Percentiles rank a stretch among this genome's conserved stretches.
phyloP scores from a whole-genome alignment of 2,888 invertebrate genomes.

The Chelonus formosanus region DNA sequence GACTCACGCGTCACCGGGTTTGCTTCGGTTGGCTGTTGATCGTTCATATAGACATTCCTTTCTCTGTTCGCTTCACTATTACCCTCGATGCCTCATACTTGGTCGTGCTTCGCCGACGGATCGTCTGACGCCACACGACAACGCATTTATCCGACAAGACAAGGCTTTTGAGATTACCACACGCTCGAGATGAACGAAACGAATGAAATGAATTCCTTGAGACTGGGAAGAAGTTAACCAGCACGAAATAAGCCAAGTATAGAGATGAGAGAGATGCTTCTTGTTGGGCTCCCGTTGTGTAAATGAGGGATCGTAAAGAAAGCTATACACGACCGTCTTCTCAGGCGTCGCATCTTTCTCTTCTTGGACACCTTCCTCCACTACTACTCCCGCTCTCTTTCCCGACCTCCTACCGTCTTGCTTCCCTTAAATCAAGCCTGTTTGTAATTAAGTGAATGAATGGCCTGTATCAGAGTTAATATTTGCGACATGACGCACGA shows the following conservation, averaged over 20 bases:
- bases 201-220: conserved; percentile 3
- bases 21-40: conserved; percentile 39
- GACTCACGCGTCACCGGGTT: conserved; percentile 47
- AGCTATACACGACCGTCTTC: conserved; percentile 40
- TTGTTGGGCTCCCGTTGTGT: conserved; percentile 52
- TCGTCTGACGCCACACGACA: conserved; percentile 17
- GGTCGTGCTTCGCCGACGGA: background rate
- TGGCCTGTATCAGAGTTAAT: conserved; percentile 66
- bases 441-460: conserved; percentile 66
- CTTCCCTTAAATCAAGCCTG: conserved; percentile 64
- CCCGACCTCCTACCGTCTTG: conserved; percentile 58
- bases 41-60: conserved; percentile 56
- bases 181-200: conserved; percentile 11
- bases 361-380: conserved; percentile 15
- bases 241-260: too few species aligned
- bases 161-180: conserved; percentile 17
- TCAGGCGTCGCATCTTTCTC: conserved; percentile 20
- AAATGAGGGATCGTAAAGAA: conserved; percentile 61
- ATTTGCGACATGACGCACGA: conserved; percentile 65
- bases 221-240: background rate
- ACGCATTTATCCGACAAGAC: conserved; percentile 16
- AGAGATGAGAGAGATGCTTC: background rate
- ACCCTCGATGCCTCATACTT: conserved; percentile 1
- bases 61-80: conserved; percentile 22
- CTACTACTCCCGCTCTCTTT: conserved; percentile 33